Evolutionary conservation across 2,888 invertebrate genomes (phyloP).

Genomic region (Hypolimnas misippus): DNA sequence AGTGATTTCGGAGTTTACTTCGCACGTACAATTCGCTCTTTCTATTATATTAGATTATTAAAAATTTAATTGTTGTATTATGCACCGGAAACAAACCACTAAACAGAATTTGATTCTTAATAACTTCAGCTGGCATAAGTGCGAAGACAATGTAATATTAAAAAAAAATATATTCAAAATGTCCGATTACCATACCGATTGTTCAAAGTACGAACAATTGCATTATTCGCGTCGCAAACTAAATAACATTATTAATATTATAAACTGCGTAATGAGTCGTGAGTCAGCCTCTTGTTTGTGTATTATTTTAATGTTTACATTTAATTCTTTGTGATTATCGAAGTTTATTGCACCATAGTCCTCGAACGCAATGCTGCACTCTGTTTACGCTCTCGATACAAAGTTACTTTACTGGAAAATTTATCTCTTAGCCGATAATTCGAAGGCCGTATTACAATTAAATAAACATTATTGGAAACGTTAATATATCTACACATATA

Average conservation of each 20-base stretch:
- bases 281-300: conserved; percentile 31
- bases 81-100: background rate
- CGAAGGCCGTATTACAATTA: conserved; percentile 25
- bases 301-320: conserved; percentile 33
- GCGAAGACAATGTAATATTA: background rate
- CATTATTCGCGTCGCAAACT: conserved; percentile 4
- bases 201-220: background rate
- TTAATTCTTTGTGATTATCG: conserved; percentile 33
- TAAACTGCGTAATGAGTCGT: conserved; percentile 10
- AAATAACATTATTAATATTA: conserved; percentile 9
- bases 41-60: too few relatives aligned
- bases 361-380: conserved; percentile 24
- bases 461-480: conserved; percentile 12
- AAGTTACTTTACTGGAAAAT: conserved; percentile 30
- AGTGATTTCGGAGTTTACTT: too few relatives aligned
- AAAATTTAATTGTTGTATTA: too few relatives aligned
- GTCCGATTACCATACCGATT: conserved; percentile 13
- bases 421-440: conserved; percentile 33
- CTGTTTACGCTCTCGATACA: conserved; percentile 29
- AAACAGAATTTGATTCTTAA: background rate
- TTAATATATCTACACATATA: too few relatives aligned
- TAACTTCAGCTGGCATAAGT: background rate
- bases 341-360: conserved; percentile 38
- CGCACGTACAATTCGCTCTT: too few relatives aligned
- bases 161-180: conserved; percentile 6